Base-by-base conservation (phyloP, 2,888 invertebrate genomes). In the Rhamphomyia laevipes region DNA sequence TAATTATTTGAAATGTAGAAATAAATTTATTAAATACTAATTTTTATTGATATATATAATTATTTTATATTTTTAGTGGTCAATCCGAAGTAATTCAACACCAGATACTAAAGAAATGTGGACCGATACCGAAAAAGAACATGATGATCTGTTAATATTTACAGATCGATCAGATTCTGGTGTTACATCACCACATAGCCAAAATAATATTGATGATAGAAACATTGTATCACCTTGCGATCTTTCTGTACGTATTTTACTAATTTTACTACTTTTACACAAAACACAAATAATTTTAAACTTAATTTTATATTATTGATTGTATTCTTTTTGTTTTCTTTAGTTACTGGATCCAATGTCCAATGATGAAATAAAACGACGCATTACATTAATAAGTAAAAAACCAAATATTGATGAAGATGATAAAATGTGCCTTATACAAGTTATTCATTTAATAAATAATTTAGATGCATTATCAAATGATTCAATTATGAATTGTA, bases 351-450 rank as follows among this genome's bases (percentile, higher is more conserved):
- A 61, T 41, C 58, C 58, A 46, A 56, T 59, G 46, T 60, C 63
- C 47, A 63, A 61, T 50, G 67, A 65, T 30, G 63, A 63, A 46
- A 47, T 67, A 15, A 62, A 65, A 45, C 58, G 60, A 2, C 61
- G 63, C 16, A 53, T 69, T 21, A 49, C 54, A 21, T 56, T 56
- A 46, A 61, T 67, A 56, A 53, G 61, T 37, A 63, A 66, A 49
- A 65, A 64, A 51, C 53, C 63, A 48, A 56, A 54, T 23, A 55
- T 63, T 38, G 62, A 64, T 43, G 74, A 74, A 50, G 75, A 77
- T 35, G 81, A 81, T 58, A 76, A 77, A 61, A 72, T 74, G 45
- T 80, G 80, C 57, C 68, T 82, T 60, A 77, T 81, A 58, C 80
- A 81, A 62, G 73, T 80, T 44, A 63, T 80, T 51, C 75, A 76